Evolutionary conservation across 2,797 vertebrate species (phyloP).

Genomic region (Mus minutoides): DNA sequence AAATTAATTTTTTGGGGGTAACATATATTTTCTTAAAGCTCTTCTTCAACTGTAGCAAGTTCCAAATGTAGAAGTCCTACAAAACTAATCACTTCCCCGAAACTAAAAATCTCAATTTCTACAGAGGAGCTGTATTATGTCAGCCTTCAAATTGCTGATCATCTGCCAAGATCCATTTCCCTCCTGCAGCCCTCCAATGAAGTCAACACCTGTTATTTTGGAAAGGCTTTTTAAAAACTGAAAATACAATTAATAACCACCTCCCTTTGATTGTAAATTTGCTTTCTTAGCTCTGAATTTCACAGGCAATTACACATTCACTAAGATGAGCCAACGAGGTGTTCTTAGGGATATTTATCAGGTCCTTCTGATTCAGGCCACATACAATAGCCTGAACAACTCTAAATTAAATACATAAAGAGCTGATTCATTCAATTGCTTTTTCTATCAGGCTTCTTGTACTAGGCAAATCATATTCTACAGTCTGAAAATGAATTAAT

Average conservation of each 20-base stretch:
- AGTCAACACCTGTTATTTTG: conserved; percentile 60
- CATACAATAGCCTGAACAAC: conserved; percentile 55
- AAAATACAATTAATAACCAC: conserved; percentile 57
- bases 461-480: conserved; percentile 77
- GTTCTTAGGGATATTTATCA: conserved; percentile 66
- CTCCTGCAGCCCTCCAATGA: conserved; percentile 9
- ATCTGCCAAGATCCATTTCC: conserved; percentile 55
- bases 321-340: conserved; percentile 61
- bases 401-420: conserved; percentile 64
- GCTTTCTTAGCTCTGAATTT: conserved; percentile 71
- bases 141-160: conserved; percentile 66
- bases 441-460: conserved; percentile 75
- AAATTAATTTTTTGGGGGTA: background rate
- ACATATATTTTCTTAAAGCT: conserved; percentile 11
- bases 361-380: conserved; percentile 57
- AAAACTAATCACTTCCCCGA: conserved; percentile 1
- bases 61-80: conserved; percentile 32
- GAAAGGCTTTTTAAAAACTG: conserved; percentile 15
- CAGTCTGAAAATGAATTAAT: conserved; percentile 73
- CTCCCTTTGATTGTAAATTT: conserved; percentile 56
- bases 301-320: conserved; percentile 60
- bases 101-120: conserved; percentile 29
- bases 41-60: background rate
- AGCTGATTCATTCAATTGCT: conserved; percentile 63
- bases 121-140: background rate